Evolutionary conservation across 1,140 invertebrate species (phyloP), one percentile per base, ranked within the genome.

Genomic region (Idris sp.): DNA sequence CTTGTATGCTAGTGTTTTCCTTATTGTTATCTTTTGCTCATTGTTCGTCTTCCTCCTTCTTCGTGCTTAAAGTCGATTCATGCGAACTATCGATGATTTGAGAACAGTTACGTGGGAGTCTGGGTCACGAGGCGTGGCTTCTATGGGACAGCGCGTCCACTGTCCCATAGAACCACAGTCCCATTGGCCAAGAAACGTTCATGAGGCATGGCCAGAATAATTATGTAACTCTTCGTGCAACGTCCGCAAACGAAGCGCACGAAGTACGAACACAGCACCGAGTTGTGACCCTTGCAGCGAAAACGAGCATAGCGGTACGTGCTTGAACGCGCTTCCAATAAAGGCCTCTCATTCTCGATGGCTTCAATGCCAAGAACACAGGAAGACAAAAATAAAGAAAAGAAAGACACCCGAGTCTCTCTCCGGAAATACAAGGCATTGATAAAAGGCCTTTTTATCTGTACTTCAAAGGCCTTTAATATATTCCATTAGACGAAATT

Each of bases 121-220:
- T 87, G 84, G 86, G 86, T 86, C 85, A 87, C 84, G 80, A 86
- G 86, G 86, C 86, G 86, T 86, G 86, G 86, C 84, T 84, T 86
- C 73, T 80, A 82, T 79, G 76, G 76, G 73, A 84, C 78, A 83
- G 74, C 78, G 80, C 80, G 75, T 77, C 81, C 78, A 81, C 79
- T 85, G 85, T 87, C 84, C 84, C 84, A 86, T 87, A 86, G 84
- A 85, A 84, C 83, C 80, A 86, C 77, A 87, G 79, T 87, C 81
- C 83, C 68, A 87, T 87, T 87, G 85, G 85, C 85, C 86, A 87
- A 87, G 81, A 87, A 86, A 87, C 81, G 78, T 64, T 82, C 72
- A 18, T 76, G 77, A 82, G 75, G 78, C 83, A 84, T 79, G 81
- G 78, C 77, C 79, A 81, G 84, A 85, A 84, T 87, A 85, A 85